Conservation (phyloP, 2,888 invertebrate species). For the Trilocha varians region DNA sequence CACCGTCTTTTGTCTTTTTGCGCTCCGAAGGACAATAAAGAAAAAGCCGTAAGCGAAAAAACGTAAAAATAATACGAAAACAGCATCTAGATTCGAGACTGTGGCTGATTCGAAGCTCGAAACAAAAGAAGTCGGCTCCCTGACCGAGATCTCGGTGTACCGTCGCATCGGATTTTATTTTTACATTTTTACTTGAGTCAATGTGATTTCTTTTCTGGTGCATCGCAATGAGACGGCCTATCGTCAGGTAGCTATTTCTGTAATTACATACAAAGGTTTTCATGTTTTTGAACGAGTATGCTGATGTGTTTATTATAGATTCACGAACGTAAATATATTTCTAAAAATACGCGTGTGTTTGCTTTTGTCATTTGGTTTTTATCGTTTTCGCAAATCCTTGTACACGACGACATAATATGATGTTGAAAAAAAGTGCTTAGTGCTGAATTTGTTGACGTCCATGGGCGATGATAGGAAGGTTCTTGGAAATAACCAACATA, state of each 20-base stretch:
- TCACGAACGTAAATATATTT: too few relatives aligned
- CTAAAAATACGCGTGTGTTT: too few relatives aligned
- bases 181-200: slow-evolving; percentile 50
- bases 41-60: slow-evolving; percentile 58
- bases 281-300: not conserved
- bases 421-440: too few relatives aligned
- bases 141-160: slow-evolving; percentile 71
- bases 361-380: too few relatives aligned
- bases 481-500: too few relatives aligned
- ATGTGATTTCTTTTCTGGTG: slow-evolving; percentile 67
- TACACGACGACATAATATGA: too few relatives aligned
- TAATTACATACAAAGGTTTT: slow-evolving; percentile 36
- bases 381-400: too few relatives aligned
- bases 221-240: slow-evolving; percentile 67
- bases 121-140: slow-evolving; percentile 70
- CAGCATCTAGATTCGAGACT: slow-evolving; percentile 71
- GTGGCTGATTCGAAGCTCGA: slow-evolving; percentile 69
- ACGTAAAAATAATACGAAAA: slow-evolving; percentile 51
- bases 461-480: too few relatives aligned
- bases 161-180: slow-evolving; percentile 55
- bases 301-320: too few relatives aligned
- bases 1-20: slow-evolving; percentile 62
- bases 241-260: slow-evolving; percentile 58
- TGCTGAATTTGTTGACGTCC: too few relatives aligned
- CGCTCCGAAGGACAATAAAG: slow-evolving; percentile 67